Percentiles rank a stretch among this genome's conserved stretches.
Evolutionary conservation across 2,888 invertebrate genomes (phyloP).

Genomic region (Clivina fossor): DNA sequence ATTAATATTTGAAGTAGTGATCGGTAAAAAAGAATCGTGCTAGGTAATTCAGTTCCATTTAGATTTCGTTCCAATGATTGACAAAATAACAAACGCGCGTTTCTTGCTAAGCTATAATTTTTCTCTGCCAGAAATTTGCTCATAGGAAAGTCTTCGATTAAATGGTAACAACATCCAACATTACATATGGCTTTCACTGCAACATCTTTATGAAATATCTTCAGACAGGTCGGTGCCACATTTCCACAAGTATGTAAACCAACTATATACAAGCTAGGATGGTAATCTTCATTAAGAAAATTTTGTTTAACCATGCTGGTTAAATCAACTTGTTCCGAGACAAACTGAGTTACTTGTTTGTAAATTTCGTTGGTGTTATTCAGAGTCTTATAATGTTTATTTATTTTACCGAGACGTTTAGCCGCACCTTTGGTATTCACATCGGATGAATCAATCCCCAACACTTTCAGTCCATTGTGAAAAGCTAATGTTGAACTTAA

Average conservation of each 20-base stretch:
- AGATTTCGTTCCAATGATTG: slow-evolving; percentile 77
- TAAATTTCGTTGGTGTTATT: slow-evolving; percentile 52
- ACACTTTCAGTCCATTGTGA: slow-evolving; percentile 68
- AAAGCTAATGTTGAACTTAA: slow-evolving; percentile 74
- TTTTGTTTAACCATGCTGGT: slow-evolving; percentile 54
- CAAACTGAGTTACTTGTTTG: slow-evolving; percentile 63
- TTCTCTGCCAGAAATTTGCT: slow-evolving; percentile 60
- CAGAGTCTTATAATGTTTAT: slow-evolving; percentile 51
- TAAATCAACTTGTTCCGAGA: slow-evolving; percentile 63
- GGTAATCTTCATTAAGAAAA: slow-evolving; percentile 52
- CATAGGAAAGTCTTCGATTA: slow-evolving; percentile 75
- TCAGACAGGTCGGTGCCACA: slow-evolving; percentile 71
- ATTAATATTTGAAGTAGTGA: slow-evolving; percentile 72
- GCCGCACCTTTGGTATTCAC: slow-evolving; percentile 69
- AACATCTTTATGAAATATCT: slow-evolving; percentile 63
- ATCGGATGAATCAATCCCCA: slow-evolving; percentile 78
- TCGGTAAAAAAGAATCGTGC: slow-evolving; percentile 71
- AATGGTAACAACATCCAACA: slow-evolving; percentile 90
- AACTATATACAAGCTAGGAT: slow-evolving; percentile 58
- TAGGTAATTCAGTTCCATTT: slow-evolving; percentile 59
- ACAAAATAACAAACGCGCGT: slow-evolving; percentile 82
- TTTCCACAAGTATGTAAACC: slow-evolving; percentile 92
- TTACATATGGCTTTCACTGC: slow-evolving; percentile 67
- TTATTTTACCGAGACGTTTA: slow-evolving; percentile 56
- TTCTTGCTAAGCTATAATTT: slow-evolving; percentile 63